Evolutionary conservation across 2,797 vertebrate species (phyloP).

Genomic region (Halcyon leucocephala): DNA sequence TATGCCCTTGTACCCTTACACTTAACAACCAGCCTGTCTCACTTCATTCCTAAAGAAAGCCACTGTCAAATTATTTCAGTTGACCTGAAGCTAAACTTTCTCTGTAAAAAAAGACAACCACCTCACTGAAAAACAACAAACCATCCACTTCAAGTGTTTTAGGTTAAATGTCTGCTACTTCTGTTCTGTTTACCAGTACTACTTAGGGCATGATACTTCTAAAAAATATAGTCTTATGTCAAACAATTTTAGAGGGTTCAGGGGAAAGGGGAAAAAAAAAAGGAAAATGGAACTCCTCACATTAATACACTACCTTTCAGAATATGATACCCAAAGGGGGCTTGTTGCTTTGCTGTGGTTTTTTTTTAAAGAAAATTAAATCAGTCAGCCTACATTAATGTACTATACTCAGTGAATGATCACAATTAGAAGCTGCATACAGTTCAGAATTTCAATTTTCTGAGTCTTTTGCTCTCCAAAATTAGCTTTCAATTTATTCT

Average conservation of each 20-base stretch:
- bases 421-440: constrained; percentile 36
- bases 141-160: neutral
- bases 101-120: neutral
- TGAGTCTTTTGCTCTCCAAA: constrained; percentile 41
- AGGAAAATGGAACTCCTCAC: neutral
- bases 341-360: neutral
- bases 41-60: neutral
- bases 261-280: neutral
- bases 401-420: constrained; percentile 36
- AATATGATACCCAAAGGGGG: neutral
- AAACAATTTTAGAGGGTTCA: neutral
- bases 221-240: neutral
- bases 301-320: neutral
- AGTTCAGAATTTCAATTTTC: constrained; percentile 55
- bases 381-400: constrained; percentile 19
- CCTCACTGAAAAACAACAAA: neutral
- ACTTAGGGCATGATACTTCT: neutral
- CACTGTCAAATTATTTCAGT: neutral
- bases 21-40: neutral
- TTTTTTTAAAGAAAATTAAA: constrained; percentile 24
- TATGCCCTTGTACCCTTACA: neutral
- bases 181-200: neutral
- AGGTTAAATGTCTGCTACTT: neutral
- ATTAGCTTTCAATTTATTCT: constrained; percentile 64
- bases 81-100: constrained; percentile 3